These are phyloP conservation scores for Zapornia atra DNA, from an alignment of 2,113 vertebrate species.

Conservation along the genomic window DNA sequence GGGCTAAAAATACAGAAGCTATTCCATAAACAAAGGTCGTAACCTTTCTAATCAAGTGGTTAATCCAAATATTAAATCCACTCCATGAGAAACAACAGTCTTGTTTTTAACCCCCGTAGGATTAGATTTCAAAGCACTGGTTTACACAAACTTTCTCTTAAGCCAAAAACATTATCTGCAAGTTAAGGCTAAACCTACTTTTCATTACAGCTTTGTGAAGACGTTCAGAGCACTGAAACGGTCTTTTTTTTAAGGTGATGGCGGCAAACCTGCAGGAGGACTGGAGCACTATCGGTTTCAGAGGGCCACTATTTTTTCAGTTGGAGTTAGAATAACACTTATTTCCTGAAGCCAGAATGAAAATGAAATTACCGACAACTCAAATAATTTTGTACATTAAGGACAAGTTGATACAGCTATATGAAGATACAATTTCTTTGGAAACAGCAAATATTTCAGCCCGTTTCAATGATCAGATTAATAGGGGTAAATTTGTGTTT, in stretches of 20 bases:
- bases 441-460: background rate
- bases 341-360: background rate
- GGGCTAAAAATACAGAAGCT: constrained; percentile 19
- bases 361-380: background rate
- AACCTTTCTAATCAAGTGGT: constrained; percentile 19
- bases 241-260: background rate
- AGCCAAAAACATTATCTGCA: background rate
- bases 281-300: background rate
- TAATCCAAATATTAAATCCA: constrained; percentile 38
- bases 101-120: background rate
- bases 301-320: background rate
- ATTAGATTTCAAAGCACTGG: background rate
- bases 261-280: background rate
- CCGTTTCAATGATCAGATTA: background rate
- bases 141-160: background rate
- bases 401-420: accelerated
- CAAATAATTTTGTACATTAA: background rate
- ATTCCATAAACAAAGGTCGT: constrained; percentile 22
- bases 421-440: background rate
- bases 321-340: background rate
- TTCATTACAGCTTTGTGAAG: background rate
- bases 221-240: background rate
- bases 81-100: background rate
- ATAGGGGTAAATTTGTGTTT: background rate
- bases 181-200: background rate